A percentile compares a stretch with the other conserved stretches of the same genome.
phyloP scores from a whole-genome alignment of 2,797 vertebrate genomes.

The Anas georgica region DNA sequence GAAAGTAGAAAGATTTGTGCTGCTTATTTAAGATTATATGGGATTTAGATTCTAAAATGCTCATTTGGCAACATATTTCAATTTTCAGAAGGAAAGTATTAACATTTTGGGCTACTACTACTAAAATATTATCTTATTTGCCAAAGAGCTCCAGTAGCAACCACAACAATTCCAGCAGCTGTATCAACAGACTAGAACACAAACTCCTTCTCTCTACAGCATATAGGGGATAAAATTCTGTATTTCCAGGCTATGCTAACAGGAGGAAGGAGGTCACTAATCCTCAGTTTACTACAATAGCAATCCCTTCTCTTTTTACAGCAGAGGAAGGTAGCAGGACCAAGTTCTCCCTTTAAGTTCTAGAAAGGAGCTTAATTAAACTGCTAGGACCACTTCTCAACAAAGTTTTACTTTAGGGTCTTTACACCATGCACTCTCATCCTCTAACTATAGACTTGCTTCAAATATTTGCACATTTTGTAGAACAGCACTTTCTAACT shows the following conservation, averaged over 20 bases:
- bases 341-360: neutral
- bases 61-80: neutral
- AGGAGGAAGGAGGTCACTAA: neutral
- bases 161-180: neutral
- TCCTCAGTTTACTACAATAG: neutral
- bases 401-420: neutral
- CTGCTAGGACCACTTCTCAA: neutral
- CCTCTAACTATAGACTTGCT: neutral
- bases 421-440: neutral
- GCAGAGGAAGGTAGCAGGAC: neutral
- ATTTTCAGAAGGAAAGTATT: neutral
- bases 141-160: neutral
- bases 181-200: neutral
- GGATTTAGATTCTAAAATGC: neutral
- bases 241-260: neutral
- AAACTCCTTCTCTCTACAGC: neutral
- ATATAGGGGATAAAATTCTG: neutral
- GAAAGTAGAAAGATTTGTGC: neutral
- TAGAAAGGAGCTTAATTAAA: neutral
- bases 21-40: neutral
- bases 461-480: neutral
- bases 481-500: neutral
- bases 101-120: neutral
- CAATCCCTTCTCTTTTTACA: neutral
- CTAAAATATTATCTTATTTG: neutral